Base-by-base conservation (phyloP, 2,797 vertebrate genomes). In the Scolopax rusticola region DNA sequence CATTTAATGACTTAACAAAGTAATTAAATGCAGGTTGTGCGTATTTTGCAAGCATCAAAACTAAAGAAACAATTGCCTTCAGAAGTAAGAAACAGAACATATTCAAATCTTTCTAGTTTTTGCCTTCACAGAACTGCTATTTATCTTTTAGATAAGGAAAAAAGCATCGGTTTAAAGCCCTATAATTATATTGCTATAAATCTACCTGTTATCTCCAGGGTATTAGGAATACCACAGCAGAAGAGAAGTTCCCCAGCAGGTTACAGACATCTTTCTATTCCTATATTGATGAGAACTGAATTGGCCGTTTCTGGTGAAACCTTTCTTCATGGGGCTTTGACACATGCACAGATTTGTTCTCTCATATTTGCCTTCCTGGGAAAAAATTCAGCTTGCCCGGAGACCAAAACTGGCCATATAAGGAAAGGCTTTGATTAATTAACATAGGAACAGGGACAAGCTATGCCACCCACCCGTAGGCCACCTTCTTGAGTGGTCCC, bases 191-290 rank as follows among this genome's bases (percentile, higher is more conserved):
- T 9, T 16, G 15, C 11, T 50, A 12, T 32, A 57, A 84, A 23
- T 41, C 53, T 9, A 30, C 5, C n/a, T 7, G 14, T 40, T 40
- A 10, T 8, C 17, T 59, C 28, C 48, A n/a, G 33, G 27, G 82
- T 24, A n/a, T n/a, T 4, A 67, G 76, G 23, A 95, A 47, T n/a
- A 30, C 8, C 8, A 3, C 24, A 40, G 57, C 61, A 63, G 38
- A 64, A 13, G 3, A 67, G 67, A 17, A 38, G 53, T 2, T 19
- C 51, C 59, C 51, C 33, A 25, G 12, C 5, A 36, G 56, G 27
- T 28, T n/a, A 13, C 7, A 43, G 1, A 54, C 32, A 45, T 7
- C 1, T 8, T 28, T 2, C 38, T 50, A 5, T 0, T 47, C 67
- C 45, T 36, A 0, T 30, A 36, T 8, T 3, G 32, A 15, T 19